phyloP scores from a whole-genome alignment of 2,888 invertebrate species.

The Drosophila peninsularis region DNA sequence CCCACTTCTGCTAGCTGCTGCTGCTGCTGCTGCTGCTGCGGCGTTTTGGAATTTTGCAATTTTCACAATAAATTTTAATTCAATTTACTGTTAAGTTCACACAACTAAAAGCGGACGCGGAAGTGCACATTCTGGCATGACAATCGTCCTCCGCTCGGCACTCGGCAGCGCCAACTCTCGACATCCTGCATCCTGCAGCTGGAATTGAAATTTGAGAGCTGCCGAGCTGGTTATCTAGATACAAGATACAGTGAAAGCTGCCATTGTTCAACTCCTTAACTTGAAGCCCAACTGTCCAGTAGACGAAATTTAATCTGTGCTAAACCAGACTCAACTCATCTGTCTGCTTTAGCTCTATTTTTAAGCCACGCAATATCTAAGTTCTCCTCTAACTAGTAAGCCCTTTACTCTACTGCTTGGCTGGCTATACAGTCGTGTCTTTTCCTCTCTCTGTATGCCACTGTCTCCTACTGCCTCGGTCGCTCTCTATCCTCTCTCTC shows the following conservation, averaged over 20 bases:
- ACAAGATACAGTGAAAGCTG: conserved; percentile 45
- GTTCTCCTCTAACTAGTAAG: neutral
- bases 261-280: neutral
- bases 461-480: too few relatives aligned
- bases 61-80: conserved; percentile 82
- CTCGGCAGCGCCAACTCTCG: conserved; percentile 25
- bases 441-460: neutral
- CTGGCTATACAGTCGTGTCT: neutral
- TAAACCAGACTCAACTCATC: neutral
- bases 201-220: conserved; percentile 38
- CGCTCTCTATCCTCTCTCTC: too few relatives aligned
- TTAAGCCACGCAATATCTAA: neutral
- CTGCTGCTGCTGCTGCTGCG: conserved; percentile 32
- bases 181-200: conserved; percentile 43
- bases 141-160: conserved; percentile 64
- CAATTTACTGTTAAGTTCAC: conserved; percentile 77
- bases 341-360: neutral
- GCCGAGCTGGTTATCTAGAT: conserved; percentile 40
- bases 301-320: neutral
- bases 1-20: conserved; percentile 35
- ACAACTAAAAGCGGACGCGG: conserved; percentile 74
- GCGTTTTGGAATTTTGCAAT: conserved; percentile 77
- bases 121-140: conserved; percentile 79
- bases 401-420: conserved; percentile 22
- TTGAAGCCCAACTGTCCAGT: too few relatives aligned